Base-by-base conservation (phyloP, 2,888 invertebrate species). In the Mythimna vitellina region DNA sequence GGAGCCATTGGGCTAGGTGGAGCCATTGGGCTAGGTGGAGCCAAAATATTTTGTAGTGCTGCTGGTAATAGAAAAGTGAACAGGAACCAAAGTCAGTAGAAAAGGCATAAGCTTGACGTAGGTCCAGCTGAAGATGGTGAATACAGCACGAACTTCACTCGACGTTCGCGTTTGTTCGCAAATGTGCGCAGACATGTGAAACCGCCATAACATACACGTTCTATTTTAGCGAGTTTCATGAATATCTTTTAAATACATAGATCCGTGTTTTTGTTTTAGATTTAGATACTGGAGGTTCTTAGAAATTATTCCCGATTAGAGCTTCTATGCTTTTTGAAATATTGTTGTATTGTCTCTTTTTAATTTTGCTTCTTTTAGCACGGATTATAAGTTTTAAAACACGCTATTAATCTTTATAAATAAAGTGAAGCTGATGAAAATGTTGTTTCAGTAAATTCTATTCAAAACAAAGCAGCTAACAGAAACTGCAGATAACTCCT, bases 211-310 rank as follows among this genome's bases (percentile, higher is more conserved):
- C n/a, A 35, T 38, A 64, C 51, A 67, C 66, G 66, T 60, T 63
- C 35, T 64, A 54, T 76, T 57, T 29, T 35, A 32, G 60, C 7
- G 22, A 73, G 64, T 65, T 61, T 61, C 64, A 57, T 73, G 61
- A 73, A 78, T 53, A 64, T 60, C 1, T 62, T 61, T 58, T 63
- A 64, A 22, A 67, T 29, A 29, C 29, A 29, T 32, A 77, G n/a
- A 73, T 49, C 32, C 22, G 12, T 53, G 54, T 64, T 65, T 57
- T 29, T 53, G 25, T 65, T 76, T 58, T 1, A 70, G 25, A 51
- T 76, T 58, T 1, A 70, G 25, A 51, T 61, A 29, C 54, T 57
- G 53, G n/a, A 57, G 25, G 29, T 77, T 62, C 62, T 57, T n/a
- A 10, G 61, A 62, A 71, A 53, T 29, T n/a, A n/a, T 38, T 35